Evolutionary conservation across 2,113 vertebrate species (phyloP).

Genomic region (Eulemur macaco): DNA sequence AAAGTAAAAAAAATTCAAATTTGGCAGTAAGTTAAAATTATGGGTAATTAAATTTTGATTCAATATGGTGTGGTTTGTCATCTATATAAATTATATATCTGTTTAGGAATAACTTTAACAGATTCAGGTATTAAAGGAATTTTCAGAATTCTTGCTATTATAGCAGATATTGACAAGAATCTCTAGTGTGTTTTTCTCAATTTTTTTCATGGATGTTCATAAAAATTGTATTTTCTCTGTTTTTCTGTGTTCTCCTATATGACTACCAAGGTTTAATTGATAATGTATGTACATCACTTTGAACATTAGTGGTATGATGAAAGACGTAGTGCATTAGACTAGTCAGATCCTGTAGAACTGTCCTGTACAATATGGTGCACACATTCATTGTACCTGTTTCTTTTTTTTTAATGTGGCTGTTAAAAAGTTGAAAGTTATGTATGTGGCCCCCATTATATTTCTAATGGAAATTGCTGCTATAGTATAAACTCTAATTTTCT

Average conservation of each 20-base stretch:
- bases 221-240: background rate
- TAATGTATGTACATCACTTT: background rate
- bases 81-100: background rate
- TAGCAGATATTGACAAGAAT: background rate
- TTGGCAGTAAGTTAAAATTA: slow-evolving; percentile 49
- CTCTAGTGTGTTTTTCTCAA: background rate
- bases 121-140: background rate
- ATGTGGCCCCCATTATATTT: background rate
- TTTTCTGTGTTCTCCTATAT: background rate
- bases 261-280: background rate
- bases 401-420: background rate
- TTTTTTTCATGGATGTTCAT: background rate
- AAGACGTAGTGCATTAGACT: background rate
- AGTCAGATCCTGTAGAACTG: background rate
- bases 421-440: background rate
- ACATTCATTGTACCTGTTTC: background rate
- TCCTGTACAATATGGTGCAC: background rate
- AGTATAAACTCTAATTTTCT: background rate
- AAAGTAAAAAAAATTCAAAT: slow-evolving; percentile 7
- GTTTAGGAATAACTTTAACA: slow-evolving; percentile 19
- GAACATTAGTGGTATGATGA: background rate
- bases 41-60: slow-evolving; percentile 51
- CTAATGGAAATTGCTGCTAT: background rate
- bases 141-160: background rate
- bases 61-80: background rate